Evolutionary conservation across 2,113 vertebrate species (phyloP).

Genomic region (Scalopus aquaticus): DNA sequence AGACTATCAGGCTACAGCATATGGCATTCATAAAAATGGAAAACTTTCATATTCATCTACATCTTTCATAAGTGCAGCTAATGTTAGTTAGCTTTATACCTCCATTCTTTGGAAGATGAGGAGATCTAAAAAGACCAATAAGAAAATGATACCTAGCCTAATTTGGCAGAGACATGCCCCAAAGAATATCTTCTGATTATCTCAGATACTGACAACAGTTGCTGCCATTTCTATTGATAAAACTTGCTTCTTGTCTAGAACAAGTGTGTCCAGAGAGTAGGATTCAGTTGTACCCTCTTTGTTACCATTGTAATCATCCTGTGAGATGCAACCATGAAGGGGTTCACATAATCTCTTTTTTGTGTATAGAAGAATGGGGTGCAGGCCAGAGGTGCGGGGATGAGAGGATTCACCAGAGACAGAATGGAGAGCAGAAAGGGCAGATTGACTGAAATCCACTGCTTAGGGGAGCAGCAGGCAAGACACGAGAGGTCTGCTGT

Average conservation of each 20-base stretch:
- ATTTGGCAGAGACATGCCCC: neutral
- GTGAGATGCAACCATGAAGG: neutral
- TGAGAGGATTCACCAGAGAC: no score
- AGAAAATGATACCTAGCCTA: neutral
- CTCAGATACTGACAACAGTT: neutral
- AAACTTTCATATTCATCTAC: neutral
- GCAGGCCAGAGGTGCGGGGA: no score
- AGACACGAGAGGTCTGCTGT: no score
- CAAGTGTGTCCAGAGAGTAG: neutral
- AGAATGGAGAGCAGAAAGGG: no score
- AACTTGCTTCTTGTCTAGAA: constrained; percentile 20
- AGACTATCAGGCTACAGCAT: neutral
- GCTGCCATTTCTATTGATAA: neutral
- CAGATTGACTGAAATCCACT: no score
- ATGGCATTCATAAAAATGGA: neutral
- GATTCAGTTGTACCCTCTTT: neutral
- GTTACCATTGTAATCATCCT: neutral
- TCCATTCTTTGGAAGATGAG: neutral
- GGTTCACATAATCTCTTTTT: neutral
- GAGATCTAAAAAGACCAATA: neutral
- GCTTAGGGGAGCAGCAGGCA: no score
- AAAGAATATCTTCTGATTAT: neutral
- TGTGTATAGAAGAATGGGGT: no score
- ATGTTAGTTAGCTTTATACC: neutral
- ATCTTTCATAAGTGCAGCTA: constrained; percentile 32